Percentiles rank a stretch among this genome's conserved stretches.
These are phyloP conservation scores for Apteryx mantelli DNA, from an alignment of 2,113 vertebrate species.

Conservation along the genomic window DNA sequence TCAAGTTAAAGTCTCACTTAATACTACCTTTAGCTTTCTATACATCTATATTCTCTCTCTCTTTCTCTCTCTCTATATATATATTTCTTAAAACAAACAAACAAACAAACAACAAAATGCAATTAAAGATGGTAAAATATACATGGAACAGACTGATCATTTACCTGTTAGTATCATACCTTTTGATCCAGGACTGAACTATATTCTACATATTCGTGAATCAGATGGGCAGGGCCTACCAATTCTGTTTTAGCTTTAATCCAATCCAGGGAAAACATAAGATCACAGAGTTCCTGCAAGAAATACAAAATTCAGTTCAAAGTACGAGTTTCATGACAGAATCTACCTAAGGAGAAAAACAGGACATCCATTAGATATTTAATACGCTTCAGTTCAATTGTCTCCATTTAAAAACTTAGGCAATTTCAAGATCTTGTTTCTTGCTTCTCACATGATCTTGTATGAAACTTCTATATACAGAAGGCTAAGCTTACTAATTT, in stretches of 20 bases:
- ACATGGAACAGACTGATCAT: neutral
- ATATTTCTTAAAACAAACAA: neutral
- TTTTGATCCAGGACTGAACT: conserved; percentile 89
- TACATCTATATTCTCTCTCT: neutral
- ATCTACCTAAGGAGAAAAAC: neutral
- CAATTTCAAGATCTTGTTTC: neutral
- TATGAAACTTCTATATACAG: neutral
- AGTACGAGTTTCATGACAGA: neutral
- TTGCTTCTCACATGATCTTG: neutral
- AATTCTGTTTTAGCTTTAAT: conserved; percentile 89
- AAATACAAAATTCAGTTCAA: conserved; percentile 44
- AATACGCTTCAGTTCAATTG: accelerated
- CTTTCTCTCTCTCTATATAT: neutral
- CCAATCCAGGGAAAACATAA: conserved; percentile 97
- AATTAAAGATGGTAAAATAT: neutral
- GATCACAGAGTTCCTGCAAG: conserved; percentile 86
- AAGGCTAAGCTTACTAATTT: neutral
- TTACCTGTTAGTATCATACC: conserved; percentile 78
- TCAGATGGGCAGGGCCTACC: conserved; percentile 91
- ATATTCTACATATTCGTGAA: conserved; percentile 93
- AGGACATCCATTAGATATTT: neutral
- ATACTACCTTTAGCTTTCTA: neutral
- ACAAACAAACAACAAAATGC: neutral
- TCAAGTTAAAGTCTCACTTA: neutral
- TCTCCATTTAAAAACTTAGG: neutral